Base-by-base conservation (phyloP, 2,113 vertebrate genomes). In the Nymphicus hollandicus region DNA sequence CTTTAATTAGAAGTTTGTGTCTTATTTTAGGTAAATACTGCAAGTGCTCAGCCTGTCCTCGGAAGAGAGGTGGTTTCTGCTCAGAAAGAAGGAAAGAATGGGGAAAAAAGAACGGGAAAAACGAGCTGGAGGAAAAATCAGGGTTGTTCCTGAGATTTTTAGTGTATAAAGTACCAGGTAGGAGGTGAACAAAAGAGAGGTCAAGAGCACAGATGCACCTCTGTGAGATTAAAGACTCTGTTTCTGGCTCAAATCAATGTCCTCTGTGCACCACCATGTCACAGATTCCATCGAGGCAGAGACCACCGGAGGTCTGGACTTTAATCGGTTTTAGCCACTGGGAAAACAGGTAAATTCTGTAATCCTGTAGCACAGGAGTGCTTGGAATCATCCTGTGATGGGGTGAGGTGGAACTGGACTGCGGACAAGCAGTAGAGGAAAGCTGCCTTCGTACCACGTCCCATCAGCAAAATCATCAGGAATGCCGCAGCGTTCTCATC, bases 181-280 rank as follows among this genome's bases (percentile, higher is more conserved):
- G 7, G 33, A 22, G 33, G 25, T 12, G 18, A 1, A 1, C 8
- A 17, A 65, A 71, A 49, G 47, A 39, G 56, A 58, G 24, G 43
- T n/a, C 23, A 46, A 25, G 71, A 43, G 66, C 1, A 6, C 44
- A 52, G 8, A 20, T 41, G 70, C 39, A 10, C 3, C 37, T 61
- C 46, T 43, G 29, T 1, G 3, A 52, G 27, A 11, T n/a, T 14
- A 12, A 29, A 46, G 52, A 28, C n/a, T 39, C n/a, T 39, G 55
- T 71, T 80, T 72, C 63, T 53, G 81, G 39, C 56, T 31, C 0
- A 0, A 47, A 9, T 14, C 8, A 2, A 22, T 3, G 3, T 83
- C 60, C 33, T 61, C 52, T 2, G 0, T 25, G 10, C 2, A 1
- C 47, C 69, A 19, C 50, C 13, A 0, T 3, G 3, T 15, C 69